phyloP scores from a whole-genome alignment of 2,113 vertebrate species.

The Oreotrochilus melanogaster region DNA sequence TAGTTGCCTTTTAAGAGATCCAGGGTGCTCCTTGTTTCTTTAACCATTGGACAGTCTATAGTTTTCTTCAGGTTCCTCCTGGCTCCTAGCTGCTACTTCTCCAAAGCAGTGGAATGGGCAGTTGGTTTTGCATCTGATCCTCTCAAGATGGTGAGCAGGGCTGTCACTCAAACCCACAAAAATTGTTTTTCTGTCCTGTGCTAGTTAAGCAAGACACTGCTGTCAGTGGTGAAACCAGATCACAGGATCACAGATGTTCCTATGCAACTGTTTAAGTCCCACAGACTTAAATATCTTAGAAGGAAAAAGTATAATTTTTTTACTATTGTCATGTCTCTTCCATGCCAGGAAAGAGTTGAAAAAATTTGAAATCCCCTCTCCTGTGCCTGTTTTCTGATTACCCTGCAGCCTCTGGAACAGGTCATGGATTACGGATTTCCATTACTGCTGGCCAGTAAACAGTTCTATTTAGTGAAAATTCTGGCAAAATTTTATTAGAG shows the following conservation, averaged over 20 bases:
- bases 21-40: background rate
- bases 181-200: slow-evolving; percentile 15
- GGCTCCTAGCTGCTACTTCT: slow-evolving; percentile 72
- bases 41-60: background rate
- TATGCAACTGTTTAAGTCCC: slow-evolving; percentile 62
- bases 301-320: background rate
- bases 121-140: background rate
- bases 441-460: background rate
- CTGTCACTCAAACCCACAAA: slow-evolving; percentile 69
- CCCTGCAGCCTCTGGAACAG: background rate
- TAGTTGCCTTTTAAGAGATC: background rate
- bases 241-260: slow-evolving; percentile 6
- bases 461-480: background rate
- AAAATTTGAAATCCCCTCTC: background rate
- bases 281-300: slow-evolving; percentile 63
- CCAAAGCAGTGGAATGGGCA: slow-evolving; percentile 26
- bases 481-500: background rate
- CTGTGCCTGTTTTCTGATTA: background rate
- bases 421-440: background rate
- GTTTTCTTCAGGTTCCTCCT: slow-evolving; percentile 59
- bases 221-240: slow-evolving; percentile 66
- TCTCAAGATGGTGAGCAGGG: slow-evolving; percentile 52
- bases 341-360: background rate
- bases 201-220: slow-evolving; percentile 57
- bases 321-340: background rate